Percentiles rank a stretch among this genome's conserved stretches.
These are phyloP conservation scores for Nesidiocoris tenuis DNA, from an alignment of 2,888 invertebrate genomes.

Conservation along the genomic window DNA sequence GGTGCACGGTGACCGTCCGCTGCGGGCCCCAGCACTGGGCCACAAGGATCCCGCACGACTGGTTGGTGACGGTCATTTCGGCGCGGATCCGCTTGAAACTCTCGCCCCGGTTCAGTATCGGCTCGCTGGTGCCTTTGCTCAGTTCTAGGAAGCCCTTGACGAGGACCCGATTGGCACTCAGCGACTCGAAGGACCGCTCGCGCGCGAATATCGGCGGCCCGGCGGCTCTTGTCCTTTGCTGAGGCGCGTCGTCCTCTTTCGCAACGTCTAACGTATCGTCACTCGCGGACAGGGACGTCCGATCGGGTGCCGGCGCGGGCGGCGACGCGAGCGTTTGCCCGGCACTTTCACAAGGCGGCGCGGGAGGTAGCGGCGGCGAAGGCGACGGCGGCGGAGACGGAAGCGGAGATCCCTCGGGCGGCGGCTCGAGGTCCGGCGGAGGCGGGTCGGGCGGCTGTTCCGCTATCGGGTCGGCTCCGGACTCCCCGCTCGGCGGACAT, in stretches of 20 bases:
- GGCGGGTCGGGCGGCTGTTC: neutral
- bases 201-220: conserved; percentile 37
- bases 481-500: neutral
- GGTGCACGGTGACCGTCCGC: conserved; percentile 69
- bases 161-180: conserved; percentile 42
- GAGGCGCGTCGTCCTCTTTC: conserved; percentile 34
- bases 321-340: conserved; percentile 14
- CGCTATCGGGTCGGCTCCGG: neutral
- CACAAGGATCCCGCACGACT: conserved; percentile 56
- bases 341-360: conserved; percentile 28
- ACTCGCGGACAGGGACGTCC: conserved; percentile 45
- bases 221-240: conserved; percentile 21
- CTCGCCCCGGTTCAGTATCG: conserved; percentile 45
- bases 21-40: conserved; percentile 83
- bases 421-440: neutral
- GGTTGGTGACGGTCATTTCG: conserved; percentile 58
- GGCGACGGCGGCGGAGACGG: neutral
- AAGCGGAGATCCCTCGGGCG: neutral
- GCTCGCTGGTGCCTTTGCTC: conserved; percentile 48
- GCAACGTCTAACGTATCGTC: conserved; percentile 45
- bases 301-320: conserved; percentile 22
- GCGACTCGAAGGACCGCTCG: conserved; percentile 48
- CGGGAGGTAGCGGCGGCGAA: neutral
- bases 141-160: conserved; percentile 42
- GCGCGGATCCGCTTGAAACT: conserved; percentile 30